These are phyloP conservation scores for Dendrocopos noguchii DNA, from an alignment of 2,113 vertebrate genomes.

Conservation along the genomic window DNA sequence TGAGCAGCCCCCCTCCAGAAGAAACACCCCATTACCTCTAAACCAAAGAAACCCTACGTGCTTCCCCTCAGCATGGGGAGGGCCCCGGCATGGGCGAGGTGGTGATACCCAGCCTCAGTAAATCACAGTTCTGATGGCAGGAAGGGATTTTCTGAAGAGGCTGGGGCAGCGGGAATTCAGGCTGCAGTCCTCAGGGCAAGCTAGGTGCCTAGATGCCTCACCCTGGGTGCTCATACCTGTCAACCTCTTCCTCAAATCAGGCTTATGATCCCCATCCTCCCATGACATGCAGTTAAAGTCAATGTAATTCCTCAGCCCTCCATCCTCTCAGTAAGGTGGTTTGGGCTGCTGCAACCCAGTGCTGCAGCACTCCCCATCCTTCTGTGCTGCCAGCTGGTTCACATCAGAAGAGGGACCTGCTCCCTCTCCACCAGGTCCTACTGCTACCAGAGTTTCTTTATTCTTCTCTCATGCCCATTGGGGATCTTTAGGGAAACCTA, in stretches of 20 bases:
- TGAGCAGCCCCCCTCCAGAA: neutral
- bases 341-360: neutral
- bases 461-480: neutral
- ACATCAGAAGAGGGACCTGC: neutral
- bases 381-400: neutral
- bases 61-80: neutral
- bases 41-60: neutral
- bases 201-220: neutral
- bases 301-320: neutral
- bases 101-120: neutral
- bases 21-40: neutral
- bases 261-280: neutral
- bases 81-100: fast-evolving
- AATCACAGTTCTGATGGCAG: neutral
- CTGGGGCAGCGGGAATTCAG: neutral
- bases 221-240: neutral
- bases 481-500: neutral
- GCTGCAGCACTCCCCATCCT: neutral
- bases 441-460: neutral
- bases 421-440: neutral
- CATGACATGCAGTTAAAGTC: fast-evolving
- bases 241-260: neutral
- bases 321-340: fast-evolving
- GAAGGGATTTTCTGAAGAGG: neutral
- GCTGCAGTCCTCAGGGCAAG: neutral